A percentile compares a stretch with the other conserved stretches of the same genome.
phyloP scores from a whole-genome alignment of 2,113 vertebrate genomes.

The Corynorhinus townsendii region DNA sequence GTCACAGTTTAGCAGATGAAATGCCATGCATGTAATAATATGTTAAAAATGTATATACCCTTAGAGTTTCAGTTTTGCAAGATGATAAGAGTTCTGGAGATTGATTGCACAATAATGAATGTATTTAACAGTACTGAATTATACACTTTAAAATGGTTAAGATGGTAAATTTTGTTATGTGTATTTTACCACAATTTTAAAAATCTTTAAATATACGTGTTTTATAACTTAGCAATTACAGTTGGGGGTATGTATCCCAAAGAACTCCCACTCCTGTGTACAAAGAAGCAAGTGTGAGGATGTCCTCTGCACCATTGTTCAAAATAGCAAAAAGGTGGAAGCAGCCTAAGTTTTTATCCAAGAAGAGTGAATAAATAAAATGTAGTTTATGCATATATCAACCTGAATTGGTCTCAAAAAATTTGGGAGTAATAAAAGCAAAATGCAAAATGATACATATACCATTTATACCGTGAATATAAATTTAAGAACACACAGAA shows the following conservation, averaged over 20 bases:
- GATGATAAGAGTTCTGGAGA: background rate
- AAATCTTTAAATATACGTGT: background rate
- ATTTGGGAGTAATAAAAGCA: background rate
- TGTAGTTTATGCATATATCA: background rate
- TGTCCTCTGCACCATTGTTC: background rate
- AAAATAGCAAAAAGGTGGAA: background rate
- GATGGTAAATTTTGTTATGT: background rate
- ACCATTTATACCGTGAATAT: background rate
- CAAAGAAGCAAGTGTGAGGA: background rate
- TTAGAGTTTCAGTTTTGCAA: slow-evolving; percentile 2
- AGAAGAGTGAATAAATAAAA: background rate
- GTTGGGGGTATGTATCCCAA: background rate
- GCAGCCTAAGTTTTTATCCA: background rate
- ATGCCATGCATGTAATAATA: background rate
- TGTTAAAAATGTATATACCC: background rate
- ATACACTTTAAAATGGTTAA: background rate
- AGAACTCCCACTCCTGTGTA: background rate
- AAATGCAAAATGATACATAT: background rate
- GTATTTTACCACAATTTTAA: background rate
- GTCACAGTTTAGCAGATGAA: background rate
- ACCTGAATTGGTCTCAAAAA: background rate
- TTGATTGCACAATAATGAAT: background rate
- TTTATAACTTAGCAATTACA: background rate
- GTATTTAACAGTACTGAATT: background rate
- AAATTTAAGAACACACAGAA: background rate